phyloP scores from a whole-genome alignment of 2,113 vertebrate genomes.

The Cacatua alba region DNA sequence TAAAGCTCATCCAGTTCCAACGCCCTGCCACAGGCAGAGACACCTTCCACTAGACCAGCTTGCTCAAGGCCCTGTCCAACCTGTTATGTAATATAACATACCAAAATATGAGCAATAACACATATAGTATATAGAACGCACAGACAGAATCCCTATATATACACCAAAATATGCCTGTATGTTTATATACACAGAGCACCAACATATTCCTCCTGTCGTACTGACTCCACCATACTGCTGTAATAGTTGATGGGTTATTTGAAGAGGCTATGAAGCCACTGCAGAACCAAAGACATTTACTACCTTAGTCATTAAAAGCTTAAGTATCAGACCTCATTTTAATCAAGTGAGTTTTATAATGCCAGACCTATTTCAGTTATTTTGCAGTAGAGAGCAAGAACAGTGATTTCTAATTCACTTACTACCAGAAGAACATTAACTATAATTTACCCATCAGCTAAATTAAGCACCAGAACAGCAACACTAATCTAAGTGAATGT shows the following conservation, averaged over 20 bases:
- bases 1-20: not conserved
- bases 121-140: not conserved
- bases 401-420: not conserved
- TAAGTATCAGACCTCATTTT: not conserved
- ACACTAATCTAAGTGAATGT: not conserved
- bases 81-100: not conserved
- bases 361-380: not conserved
- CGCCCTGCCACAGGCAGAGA: not conserved
- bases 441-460: not conserved
- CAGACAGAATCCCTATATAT: not conserved
- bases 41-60: not conserved
- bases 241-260: not conserved
- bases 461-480: not conserved
- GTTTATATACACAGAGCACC: not conserved
- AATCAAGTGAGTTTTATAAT: not conserved
- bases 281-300: not conserved
- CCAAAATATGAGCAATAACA: not conserved
- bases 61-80: not conserved
- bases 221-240: not conserved
- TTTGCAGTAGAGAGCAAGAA: not conserved
- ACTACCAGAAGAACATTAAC: not conserved
- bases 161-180: not conserved
- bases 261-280: not conserved
- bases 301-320: not conserved
- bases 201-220: not conserved